Base-by-base conservation (phyloP, 2,888 invertebrate genomes). In the Leptarthrus brevirostris region DNA sequence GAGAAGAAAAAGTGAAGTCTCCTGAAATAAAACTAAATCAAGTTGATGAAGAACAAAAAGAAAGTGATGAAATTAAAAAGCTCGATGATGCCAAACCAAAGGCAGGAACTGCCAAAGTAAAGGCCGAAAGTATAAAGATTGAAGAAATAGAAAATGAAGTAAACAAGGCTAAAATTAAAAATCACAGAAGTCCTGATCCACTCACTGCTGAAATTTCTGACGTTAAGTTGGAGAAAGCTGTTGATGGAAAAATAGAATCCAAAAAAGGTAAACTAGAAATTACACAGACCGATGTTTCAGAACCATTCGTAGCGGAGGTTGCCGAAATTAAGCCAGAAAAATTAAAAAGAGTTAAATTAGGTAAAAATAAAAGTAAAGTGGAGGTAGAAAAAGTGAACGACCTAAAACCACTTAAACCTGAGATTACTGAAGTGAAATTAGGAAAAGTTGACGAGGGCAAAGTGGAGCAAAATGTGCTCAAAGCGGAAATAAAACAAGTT, bases 391-490 rank as follows among this genome's bases (percentile, higher is more conserved):
- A 61, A 44, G 14, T 58, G 30, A 30, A 76, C 78, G 49, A 36
- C 36, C 20, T 40, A 40, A 6, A 40, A 12, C 12, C 2, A 40
- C 10, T 52, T 30, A n/a, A n/a, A 30, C 22, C 40, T 0, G 14
- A 61, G 0, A 10, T 10, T 1, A 3, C 24, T 40, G 22, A 44
- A 61, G 20, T 53, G 1, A 30, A 34, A 12, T 18, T 26, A 30
- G 54, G 53, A 14, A 76, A 79, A 71, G 26, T 56, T 14, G 47
- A 76, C 52, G 72, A 77, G 52, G 76, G 24, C 8, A 53, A 26
- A n/a, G n/a, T 54, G 0, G 54, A 54, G 6, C 22, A 26, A 16
- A 16, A 22, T 22, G 12, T 5, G 12, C 3, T 22, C 14, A n/a
- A 54, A 10, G 1, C 14, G 34, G 12, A 20, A 54, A 36, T 40